Base-by-base conservation (phyloP, 2,888 invertebrate species). In the Autographa pulchrina region DNA sequence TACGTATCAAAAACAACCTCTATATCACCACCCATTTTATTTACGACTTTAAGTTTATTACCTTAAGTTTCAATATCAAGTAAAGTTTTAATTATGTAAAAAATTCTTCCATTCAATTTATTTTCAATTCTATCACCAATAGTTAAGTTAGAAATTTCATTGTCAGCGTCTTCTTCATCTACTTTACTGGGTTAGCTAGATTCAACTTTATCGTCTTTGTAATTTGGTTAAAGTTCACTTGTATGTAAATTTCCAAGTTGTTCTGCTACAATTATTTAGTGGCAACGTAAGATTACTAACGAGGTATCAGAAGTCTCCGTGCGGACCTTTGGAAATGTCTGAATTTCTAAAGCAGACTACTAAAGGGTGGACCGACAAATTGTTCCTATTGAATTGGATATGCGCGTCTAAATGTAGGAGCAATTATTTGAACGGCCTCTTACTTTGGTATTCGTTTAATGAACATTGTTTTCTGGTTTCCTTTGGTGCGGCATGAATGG, bases 381-480 rank as follows among this genome's bases (percentile, higher is more conserved):
- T 94, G 94, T 94, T 92, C 88, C 92, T 86, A 93, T 94, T 94
- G 90, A 93, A 90, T 89, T 90, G 90, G 88, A 89, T 88, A 85
- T 80, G 80, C 75, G 81, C 82, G 74, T 89, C 88, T 92, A 92
- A 92, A 91, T 91, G 91, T 86, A 86, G 85, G 84, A 87, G 91
- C 91, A 91, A 92, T 90, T 90, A 91, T 91, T 90, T 88, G 86
- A 85, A 62, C 83, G 75, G 89, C 86, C 69, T 84, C 90, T 92
- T 89, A 86, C 91, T 94, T 92, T 91, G 94, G 95, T 93, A 94
- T 95, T 91, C 93, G 85, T 93, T 93, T 94, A 95, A 94, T 94
- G 93, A 94, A 93, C 93, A 94, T 95, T 95, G 95, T 95, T 92
- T 91, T 91, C 92, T 86, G 78, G 84, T 90, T 91, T 90, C 86